Conservation (phyloP, 2,113 vertebrate genomes). For the Acinonyx jubatus region DNA sequence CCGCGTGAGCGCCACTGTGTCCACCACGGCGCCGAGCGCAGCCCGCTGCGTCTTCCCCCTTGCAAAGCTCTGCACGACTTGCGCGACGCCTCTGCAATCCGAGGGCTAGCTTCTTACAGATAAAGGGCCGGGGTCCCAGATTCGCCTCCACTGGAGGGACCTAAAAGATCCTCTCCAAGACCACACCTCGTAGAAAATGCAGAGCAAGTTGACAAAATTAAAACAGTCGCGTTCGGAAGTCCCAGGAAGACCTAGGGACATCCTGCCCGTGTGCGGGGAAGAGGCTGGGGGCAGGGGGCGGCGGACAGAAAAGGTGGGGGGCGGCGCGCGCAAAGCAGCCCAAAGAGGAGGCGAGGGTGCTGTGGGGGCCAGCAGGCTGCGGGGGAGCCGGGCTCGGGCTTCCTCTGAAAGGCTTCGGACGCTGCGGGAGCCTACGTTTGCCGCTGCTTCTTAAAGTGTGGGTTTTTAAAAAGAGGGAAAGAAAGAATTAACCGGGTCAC, state of each 20-base stretch:
- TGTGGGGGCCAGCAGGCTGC: neutral
- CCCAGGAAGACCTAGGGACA: neutral
- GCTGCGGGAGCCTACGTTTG: neutral
- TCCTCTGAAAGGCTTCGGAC: neutral
- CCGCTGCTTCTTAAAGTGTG: neutral
- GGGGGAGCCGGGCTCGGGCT: neutral
- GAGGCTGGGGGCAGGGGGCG: accelerated
- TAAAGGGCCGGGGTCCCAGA: neutral
- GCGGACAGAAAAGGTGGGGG: conserved; percentile 10
- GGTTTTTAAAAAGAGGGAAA: no score
- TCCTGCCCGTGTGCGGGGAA: neutral
- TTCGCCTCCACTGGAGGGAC: neutral
- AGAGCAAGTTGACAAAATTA: conserved; percentile 8
- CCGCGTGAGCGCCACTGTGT: conserved; percentile 54
- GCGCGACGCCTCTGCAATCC: conserved; percentile 22
- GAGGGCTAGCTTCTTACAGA: conserved; percentile 6
- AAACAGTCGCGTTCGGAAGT: neutral
- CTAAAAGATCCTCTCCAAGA: neutral
- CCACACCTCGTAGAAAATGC: neutral
- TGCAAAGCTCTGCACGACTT: conserved; percentile 35
- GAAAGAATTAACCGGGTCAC: neutral
- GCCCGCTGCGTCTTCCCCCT: conserved; percentile 70
- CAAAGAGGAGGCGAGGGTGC: neutral
- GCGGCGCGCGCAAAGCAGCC: neutral
- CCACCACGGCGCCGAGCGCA: conserved; percentile 68